Evolutionary conservation across 2,888 invertebrate species (phyloP), one percentile per base, ranked within the genome.

Genomic region (Drosophila mimica): DNA sequence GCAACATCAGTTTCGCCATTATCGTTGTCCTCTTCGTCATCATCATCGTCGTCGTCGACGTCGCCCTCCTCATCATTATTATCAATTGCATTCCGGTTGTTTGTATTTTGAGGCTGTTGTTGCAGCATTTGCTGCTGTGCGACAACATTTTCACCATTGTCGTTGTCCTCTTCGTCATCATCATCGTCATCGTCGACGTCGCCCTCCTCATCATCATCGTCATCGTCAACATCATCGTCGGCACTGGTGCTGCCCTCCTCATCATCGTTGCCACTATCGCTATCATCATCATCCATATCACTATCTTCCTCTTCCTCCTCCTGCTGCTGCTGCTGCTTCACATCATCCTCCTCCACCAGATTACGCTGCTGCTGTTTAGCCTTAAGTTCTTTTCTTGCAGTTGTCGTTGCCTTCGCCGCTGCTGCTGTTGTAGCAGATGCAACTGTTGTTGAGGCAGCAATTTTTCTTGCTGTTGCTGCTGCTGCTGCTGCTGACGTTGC

Each of bases 221-320:
- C 74, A 4, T 73, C 78, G 7, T 77, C 81, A 4, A 57, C 80
- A 15, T 74, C 80, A n/a, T 60, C 76, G 11, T 71, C 83, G 9
- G 28, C 70, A 31, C 46, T 66, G 20, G n/a, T 67, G 33, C 40
- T 66, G n/a, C 46, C 66, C 15, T 61, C 79, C 28, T 87, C 79
- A 9, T 80, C 84, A 15, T 70, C 85, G n/a, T 65, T 70, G 8
- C 74, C 79, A 17, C 46, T 51, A 25, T 80, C 82, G 38, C 74
- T 81, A n/a, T 79, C 84, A 31, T 79, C 84, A 31, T 82, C 91
- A 8, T 82, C 80, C 30, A 75, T 79, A n/a, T 79, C 79, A 17
- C 76, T 74, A 2, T 81, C 80, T 4, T 75, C 73, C 7, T 67
- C 72, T 25, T 79, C 74, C n/a, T 61, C 77, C 3, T 78, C 70